A percentile compares a stretch with the other conserved stretches of the same genome.
These are phyloP conservation scores for Nipponia nippon DNA, from an alignment of 2,113 vertebrate species.

Conservation along the genomic window DNA sequence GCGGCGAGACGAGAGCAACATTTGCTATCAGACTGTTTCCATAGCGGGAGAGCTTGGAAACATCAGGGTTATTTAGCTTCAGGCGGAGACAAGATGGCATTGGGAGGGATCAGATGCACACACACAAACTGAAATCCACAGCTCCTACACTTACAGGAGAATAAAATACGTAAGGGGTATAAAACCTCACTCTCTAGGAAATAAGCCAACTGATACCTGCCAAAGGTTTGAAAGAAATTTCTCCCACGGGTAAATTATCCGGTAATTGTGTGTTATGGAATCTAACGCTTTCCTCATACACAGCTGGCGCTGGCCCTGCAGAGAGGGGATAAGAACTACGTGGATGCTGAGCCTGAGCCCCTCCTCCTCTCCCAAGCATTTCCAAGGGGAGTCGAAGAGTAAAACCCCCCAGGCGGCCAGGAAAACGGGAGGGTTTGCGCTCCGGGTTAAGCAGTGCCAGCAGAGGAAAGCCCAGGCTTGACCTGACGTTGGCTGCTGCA, in stretches of 20 bases:
- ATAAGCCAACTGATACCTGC: neutral
- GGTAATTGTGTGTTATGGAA: neutral
- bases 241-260: neutral
- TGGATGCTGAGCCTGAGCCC: neutral
- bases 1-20: fast-evolving
- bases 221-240: neutral
- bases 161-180: neutral
- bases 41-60: neutral
- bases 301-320: neutral
- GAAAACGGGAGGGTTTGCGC: neutral
- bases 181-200: neutral
- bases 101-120: neutral
- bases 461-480: neutral
- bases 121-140: neutral
- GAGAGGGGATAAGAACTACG: neutral
- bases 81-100: neutral
- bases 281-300: neutral
- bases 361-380: neutral
- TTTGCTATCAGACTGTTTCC: neutral
- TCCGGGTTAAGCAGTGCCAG: fast-evolving
- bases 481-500: neutral
- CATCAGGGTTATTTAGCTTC: neutral
- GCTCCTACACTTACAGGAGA: neutral
- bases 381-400: neutral
- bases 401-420: fast-evolving